Evolutionary conservation across 2,113 vertebrate species (phyloP), one percentile per base, ranked within the genome.

Genomic region (Sylvietta virens): DNA sequence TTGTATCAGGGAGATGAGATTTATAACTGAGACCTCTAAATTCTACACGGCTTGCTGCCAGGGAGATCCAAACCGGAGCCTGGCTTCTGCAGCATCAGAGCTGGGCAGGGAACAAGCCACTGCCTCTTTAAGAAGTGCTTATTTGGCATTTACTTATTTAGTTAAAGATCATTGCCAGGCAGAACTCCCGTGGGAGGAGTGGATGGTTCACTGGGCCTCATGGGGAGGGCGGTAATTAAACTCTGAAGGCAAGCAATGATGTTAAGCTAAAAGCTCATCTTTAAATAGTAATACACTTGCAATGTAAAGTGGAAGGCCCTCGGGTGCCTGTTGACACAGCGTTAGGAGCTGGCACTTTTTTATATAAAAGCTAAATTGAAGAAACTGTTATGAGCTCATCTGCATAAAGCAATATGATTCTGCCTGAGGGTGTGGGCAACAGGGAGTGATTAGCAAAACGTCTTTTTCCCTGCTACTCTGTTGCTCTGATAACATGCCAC

Each of bases 311-410:
- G 97, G 81, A 90, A 98, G 98, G 98, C 98, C 99, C 98, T 96
- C 96, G 97, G 99, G 99, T 98, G 97, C 97, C 98, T 98, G 98
- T 99, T 99, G 99, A 98, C 98, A 98, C 98, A 98, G 98, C 93
- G 87, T 97, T 97, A 94, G 97, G 97, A 98, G 97, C 97, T 95
- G 97, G 97, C 95, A 90, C 96, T 96, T 97, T 97, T 97, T 97
- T 97, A 92, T 98, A 94, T 94, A 97, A 98, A 97, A 97, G 98
- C 98, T 98, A 98, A 99, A 99, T 98, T 98, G 98, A 97, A 97
- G 98, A 97, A 98, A 98, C 98, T 98, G 99, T 98, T 98, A 98
- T 97, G 98, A 98, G 98, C 98, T 99, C 98, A 99, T 99, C 98
- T 99, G 98, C 98, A 99, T 99, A 98, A 98, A 98, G 98, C 97